Evolutionary conservation across 2,113 vertebrate species (phyloP).

Genomic region (Scopus umbretta): DNA sequence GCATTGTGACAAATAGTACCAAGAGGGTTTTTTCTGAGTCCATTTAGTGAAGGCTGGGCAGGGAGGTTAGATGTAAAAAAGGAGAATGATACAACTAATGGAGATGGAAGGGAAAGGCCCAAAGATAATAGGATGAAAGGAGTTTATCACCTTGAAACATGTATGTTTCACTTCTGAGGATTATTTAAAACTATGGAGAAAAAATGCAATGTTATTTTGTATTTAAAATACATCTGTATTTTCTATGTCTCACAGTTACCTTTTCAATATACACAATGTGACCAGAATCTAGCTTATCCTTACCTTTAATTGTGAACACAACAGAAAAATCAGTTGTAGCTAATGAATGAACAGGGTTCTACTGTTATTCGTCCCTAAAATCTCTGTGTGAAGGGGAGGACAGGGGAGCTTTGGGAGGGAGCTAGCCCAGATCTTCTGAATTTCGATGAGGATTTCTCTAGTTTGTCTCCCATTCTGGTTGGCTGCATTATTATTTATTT

Average conservation of each 20-base stretch:
- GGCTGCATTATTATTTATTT: slow-evolving; percentile 66
- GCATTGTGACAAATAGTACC: not conserved
- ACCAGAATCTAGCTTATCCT: not conserved
- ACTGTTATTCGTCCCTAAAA: slow-evolving; percentile 34
- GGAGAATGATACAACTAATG: not conserved
- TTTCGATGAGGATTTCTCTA: slow-evolving; percentile 46
- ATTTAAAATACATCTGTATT: not conserved
- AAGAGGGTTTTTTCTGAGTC: not conserved
- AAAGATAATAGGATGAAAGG: not conserved
- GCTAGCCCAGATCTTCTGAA: slow-evolving; percentile 26
- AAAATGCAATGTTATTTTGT: not conserved
- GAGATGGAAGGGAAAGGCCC: not conserved
- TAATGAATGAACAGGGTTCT: slow-evolving; percentile 36
- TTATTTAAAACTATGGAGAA: not conserved
- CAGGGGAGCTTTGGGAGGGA: not conserved
- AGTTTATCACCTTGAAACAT: not conserved
- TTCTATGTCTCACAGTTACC: not conserved
- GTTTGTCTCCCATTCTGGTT: slow-evolving; percentile 42
- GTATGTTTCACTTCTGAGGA: not conserved
- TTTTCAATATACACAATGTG: not conserved
- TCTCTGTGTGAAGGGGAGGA: not conserved
- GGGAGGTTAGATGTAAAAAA: not conserved
- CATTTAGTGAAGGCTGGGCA: not conserved
- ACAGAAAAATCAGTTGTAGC: not conserved
- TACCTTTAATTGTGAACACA: slow-evolving; percentile 18